These are phyloP conservation scores for Crematogaster levior DNA, from an alignment of 2,888 invertebrate species.

Conservation along the genomic window DNA sequence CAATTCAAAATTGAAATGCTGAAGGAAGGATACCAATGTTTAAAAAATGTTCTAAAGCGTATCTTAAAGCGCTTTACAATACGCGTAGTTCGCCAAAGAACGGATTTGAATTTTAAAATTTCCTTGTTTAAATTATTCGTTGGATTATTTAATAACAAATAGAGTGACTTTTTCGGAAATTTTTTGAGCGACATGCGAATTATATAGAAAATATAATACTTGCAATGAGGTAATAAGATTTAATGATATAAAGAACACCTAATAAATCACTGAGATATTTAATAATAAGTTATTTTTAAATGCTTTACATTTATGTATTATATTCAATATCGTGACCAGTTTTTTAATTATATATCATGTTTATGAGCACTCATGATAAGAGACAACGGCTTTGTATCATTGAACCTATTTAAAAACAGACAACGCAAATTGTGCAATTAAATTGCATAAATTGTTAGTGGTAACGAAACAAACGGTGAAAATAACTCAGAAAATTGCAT, in stretches of 20 bases:
- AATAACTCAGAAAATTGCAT: conserved; percentile 55
- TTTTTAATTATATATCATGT: neutral
- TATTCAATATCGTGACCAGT: neutral
- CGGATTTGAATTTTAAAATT: neutral
- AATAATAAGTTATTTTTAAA: neutral
- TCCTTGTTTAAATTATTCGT: neutral
- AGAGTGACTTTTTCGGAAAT: neutral
- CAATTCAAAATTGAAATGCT: neutral
- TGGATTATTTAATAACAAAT: neutral
- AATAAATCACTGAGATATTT: neutral
- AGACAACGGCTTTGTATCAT: conserved; percentile 17
- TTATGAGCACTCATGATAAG: neutral
- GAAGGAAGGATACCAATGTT: neutral
- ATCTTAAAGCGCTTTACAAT: conserved; percentile 2
- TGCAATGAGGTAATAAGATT: neutral
- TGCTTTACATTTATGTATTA: neutral
- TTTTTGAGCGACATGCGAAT: neutral
- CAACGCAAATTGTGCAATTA: conserved; percentile 51
- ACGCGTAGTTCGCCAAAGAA: neutral
- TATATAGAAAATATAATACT: neutral
- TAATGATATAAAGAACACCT: neutral
- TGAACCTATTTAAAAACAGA: conserved; percentile 9
- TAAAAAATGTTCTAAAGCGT: neutral
- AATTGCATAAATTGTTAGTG: conserved; percentile 53
- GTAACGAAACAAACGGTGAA: conserved; percentile 58